Percentiles rank a stretch among this genome's conserved stretches.
Conservation (phyloP, 2,113 vertebrate genomes). For the Calonectris borealis region DNA sequence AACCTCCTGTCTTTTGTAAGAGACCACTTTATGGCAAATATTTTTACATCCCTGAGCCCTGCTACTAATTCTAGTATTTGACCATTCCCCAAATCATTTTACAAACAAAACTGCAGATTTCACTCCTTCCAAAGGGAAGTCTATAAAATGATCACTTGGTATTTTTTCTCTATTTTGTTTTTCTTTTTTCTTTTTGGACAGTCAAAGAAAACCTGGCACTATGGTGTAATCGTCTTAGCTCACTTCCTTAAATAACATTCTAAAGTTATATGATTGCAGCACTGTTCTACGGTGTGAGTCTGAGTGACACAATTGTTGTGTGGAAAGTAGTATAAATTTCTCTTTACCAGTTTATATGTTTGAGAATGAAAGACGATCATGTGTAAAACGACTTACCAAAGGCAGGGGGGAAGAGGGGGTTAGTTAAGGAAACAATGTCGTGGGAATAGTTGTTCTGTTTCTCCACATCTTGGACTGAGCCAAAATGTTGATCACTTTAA, state of each 20-base stretch:
- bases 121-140: slow-evolving; percentile 15
- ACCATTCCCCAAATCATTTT: slow-evolving; percentile 39
- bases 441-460: slow-evolving; percentile 29
- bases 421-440: neutral
- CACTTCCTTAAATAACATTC: slow-evolving; percentile 68
- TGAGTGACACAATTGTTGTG: slow-evolving; percentile 21
- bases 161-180: neutral
- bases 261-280: slow-evolving; percentile 53
- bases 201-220: slow-evolving; percentile 56
- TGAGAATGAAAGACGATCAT: slow-evolving; percentile 9
- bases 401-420: neutral
- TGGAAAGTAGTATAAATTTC: neutral
- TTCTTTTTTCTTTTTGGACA: neutral
- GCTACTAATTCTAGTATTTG: slow-evolving; percentile 11
- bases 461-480: neutral
- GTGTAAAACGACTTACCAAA: neutral
- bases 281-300: slow-evolving; percentile 27
- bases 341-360: slow-evolving; percentile 25
- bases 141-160: slow-evolving; percentile 37
- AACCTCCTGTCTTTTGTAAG: neutral
- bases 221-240: slow-evolving; percentile 60
- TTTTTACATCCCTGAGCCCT: neutral
- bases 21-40: neutral
- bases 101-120: slow-evolving; percentile 27
- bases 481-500: slow-evolving; percentile 2